Evolutionary conservation across 2,113 vertebrate genomes (phyloP), one percentile per base, ranked within the genome.

Genomic region (Ptilorrhoa leucosticta): DNA sequence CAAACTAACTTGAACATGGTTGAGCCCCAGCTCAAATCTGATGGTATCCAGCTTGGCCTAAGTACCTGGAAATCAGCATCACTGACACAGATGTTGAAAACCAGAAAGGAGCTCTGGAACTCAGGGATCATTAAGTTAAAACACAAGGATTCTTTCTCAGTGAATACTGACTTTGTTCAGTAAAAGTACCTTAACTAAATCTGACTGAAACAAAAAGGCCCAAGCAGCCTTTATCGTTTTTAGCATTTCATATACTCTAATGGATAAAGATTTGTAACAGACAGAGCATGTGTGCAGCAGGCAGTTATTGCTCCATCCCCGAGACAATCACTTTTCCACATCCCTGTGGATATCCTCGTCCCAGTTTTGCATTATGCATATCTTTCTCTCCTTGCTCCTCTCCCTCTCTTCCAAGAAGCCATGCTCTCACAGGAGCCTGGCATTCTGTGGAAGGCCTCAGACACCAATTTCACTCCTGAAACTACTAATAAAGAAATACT

Each of bases 241-340:
- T 11, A 66, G 37, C 9, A 66, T n/a, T 82, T 82, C 23, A 60
- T 24, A 21, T 14, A 20, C 18, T 57, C 4, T 28, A 40, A 56
- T 4, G 10, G 33, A 54, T 27, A 39, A 77, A 56, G 8, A 19
- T 31, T 37, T 65, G 23, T 63, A 90, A 31, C 33, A 57, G 39
- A 44, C 35, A 71, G 44, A 79, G 60, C 4, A 10, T 0, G 0
- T 1, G 30, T 40, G 44, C 23, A 16, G 63, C 53, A 73, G 23
- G 72, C 58, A 71, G 70, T 45, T 27, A 57, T 3, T 51, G 28
- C 56, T 79, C 60, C n/a, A 4, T 16, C 23, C 54, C 45, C 0
- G 0, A 30, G 9, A 80, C n/a, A 80, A 50, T 24, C 10, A 4
- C 39, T 70, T 31, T 58, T 65, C 33, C n/a, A 39, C 13, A 33